Evolutionary conservation across 2,113 vertebrate species (phyloP).

Genomic region (Oostethus manadensis): DNA sequence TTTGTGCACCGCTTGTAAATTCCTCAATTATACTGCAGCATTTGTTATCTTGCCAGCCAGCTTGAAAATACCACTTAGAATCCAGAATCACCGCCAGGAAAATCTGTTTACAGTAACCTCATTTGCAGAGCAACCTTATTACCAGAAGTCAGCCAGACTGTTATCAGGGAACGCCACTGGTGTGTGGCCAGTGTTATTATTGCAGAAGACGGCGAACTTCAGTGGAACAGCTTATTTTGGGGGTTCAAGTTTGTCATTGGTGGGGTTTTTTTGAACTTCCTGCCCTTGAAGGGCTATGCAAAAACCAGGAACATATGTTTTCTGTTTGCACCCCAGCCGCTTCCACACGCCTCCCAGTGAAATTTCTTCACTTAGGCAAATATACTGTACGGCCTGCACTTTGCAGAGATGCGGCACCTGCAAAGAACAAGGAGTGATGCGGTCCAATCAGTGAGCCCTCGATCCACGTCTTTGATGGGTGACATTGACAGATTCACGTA

Average conservation of each 20-base stretch:
- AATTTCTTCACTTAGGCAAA: constrained; percentile 2
- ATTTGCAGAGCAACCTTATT: constrained; percentile 14
- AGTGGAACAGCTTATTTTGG: neutral
- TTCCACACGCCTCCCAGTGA: neutral
- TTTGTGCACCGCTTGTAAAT: constrained; percentile 6
- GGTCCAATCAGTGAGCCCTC: too few relatives aligned
- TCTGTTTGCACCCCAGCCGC: neutral
- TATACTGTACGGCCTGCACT: neutral
- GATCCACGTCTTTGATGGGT: too few relatives aligned
- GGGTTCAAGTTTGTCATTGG: constrained; percentile 17
- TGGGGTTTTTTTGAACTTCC: constrained; percentile 18
- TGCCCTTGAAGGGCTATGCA: constrained; percentile 3
- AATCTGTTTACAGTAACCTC: constrained; percentile 3
- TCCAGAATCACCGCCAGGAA: neutral
- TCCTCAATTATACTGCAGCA: neutral
- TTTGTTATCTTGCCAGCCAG: constrained; percentile 9
- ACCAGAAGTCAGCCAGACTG: constrained; percentile 1
- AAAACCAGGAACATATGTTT: constrained; percentile 13
- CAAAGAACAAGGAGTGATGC: neutral
- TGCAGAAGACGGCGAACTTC: constrained; percentile 1
- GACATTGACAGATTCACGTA: too few relatives aligned
- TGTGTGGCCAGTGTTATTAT: neutral
- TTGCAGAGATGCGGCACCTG: neutral
- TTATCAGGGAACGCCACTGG: constrained; percentile 15
- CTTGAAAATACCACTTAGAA: constrained; percentile 5